These are phyloP conservation scores for Sinosuthora webbiana DNA, from an alignment of 2,113 vertebrate genomes.

Conservation along the genomic window DNA sequence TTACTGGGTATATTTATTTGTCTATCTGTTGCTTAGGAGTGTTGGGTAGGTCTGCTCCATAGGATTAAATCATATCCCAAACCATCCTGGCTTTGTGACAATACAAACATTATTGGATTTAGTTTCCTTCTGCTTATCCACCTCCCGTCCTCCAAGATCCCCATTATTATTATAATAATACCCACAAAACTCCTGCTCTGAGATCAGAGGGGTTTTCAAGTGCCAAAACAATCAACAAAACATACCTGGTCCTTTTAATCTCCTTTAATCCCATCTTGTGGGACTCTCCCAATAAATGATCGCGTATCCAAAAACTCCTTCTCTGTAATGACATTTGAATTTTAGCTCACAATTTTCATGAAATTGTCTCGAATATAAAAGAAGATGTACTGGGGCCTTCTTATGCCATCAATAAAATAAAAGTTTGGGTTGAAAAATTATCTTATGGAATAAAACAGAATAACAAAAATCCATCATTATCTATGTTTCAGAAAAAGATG, in stretches of 20 bases:
- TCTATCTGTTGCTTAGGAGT: constrained; percentile 9
- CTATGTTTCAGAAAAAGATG: constrained; percentile 56
- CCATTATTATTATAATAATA: constrained; percentile 34
- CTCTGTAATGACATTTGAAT: not conserved
- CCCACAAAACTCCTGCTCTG: constrained; percentile 20
- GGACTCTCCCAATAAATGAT: constrained; percentile 13
- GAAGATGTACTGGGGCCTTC: constrained; percentile 61
- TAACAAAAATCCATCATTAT: constrained; percentile 74
- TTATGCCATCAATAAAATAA: constrained; percentile 64
- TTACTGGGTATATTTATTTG: not conserved
- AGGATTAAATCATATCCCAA: constrained; percentile 48
- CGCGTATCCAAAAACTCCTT: not conserved
- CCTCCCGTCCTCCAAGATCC: not conserved
- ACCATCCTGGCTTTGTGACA: constrained; percentile 53
- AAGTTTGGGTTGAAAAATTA: constrained; percentile 77
- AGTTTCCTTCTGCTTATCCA: constrained; percentile 38
- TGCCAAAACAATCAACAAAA: constrained; percentile 38
- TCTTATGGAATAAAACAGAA: constrained; percentile 53
- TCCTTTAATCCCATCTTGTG: constrained; percentile 22
- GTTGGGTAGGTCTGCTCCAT: constrained; percentile 8
- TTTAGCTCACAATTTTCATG: not conserved
- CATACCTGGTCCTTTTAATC: constrained; percentile 47
- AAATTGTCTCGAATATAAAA: constrained; percentile 52
- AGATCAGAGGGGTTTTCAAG: constrained; percentile 40
- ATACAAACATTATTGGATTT: constrained; percentile 54